Percentiles rank a stretch among this genome's conserved stretches.
These are phyloP conservation scores for Nyctibius bracteatus DNA, from an alignment of 2,113 vertebrate species.

Conservation along the genomic window DNA sequence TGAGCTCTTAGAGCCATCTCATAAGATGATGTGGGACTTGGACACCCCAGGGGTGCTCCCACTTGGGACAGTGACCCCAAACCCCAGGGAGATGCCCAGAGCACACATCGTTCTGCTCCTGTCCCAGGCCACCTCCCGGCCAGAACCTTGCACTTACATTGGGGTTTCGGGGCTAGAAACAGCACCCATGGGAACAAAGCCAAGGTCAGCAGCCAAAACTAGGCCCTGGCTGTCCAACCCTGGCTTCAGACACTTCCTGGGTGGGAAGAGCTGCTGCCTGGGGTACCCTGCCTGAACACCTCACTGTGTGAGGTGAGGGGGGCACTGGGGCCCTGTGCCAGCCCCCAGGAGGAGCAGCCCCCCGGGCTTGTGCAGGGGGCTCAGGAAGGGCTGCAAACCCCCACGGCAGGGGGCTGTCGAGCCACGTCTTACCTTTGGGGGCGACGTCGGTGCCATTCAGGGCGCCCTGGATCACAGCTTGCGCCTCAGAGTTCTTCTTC, in stretches of 20 bases:
- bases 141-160: not conserved
- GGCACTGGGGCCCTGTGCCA: not conserved
- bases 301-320: fast-evolving
- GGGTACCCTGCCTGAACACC: not conserved
- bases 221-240: not conserved
- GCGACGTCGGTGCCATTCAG: conserved; percentile 82
- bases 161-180: not conserved
- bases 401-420: fast-evolving
- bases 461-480: conserved; percentile 91
- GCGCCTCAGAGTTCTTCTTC: conserved; percentile 89
- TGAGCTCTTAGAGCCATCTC: not conserved
- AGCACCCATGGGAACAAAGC: not conserved
- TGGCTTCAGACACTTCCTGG: not conserved
- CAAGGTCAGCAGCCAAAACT: not conserved
- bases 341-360: not conserved
- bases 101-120: not conserved
- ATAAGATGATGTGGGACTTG: fast-evolving
- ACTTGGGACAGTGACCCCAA: not conserved
- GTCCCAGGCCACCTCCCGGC: not conserved
- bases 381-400: not conserved
- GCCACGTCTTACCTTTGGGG: conserved; percentile 78
- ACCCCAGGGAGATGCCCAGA: not conserved
- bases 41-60: fast-evolving
- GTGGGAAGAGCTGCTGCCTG: not conserved
- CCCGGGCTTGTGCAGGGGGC: not conserved